A percentile compares a stretch with the other conserved stretches of the same genome.
Conservation (phyloP, 2,113 vertebrate genomes). For the Pseudorhombus dupliciocellatus region DNA sequence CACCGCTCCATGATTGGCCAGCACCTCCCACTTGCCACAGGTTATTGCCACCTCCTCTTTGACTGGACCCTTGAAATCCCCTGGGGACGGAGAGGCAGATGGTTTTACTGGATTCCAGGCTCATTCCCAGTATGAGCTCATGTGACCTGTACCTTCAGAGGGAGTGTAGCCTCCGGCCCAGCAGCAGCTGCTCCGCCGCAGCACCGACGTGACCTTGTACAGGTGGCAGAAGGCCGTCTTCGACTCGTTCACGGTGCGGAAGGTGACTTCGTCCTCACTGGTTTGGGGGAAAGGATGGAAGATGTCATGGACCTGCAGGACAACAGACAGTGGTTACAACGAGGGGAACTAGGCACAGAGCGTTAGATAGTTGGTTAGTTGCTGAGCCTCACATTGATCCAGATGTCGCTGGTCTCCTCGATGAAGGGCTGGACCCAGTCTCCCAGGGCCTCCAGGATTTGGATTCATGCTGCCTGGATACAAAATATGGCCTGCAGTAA, state of each 20-base stretch:
- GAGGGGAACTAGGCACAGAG: too few species aligned
- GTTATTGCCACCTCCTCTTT: slow-evolving; percentile 91
- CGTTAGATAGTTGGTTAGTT: not conserved
- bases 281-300: slow-evolving; percentile 92
- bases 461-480: slow-evolving; percentile 94
- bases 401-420: slow-evolving; percentile 91
- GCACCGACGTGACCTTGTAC: slow-evolving; percentile 85
- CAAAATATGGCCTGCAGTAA: not conserved
- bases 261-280: slow-evolving; percentile 87
- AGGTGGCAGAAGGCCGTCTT: slow-evolving; percentile 94
- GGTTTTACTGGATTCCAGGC: not conserved
- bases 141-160: slow-evolving; percentile 86
- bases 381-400: slow-evolving; percentile 90
- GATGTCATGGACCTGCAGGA: slow-evolving; percentile 88
- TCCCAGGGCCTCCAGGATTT: slow-evolving; percentile 84
- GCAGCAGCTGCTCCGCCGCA: slow-evolving; percentile 81
- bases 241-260: slow-evolving; percentile 92
- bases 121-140: too few species aligned
- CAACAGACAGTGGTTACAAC: not conserved
- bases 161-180: slow-evolving; percentile 85
- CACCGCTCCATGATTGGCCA: slow-evolving; percentile 92
- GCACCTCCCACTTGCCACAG: slow-evolving; percentile 92
- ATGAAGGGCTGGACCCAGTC: slow-evolving; percentile 85
- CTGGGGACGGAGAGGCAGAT: slow-evolving; percentile 63
- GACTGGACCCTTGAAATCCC: slow-evolving; percentile 90